Evolutionary conservation across 2,113 vertebrate genomes (phyloP).

Genomic region (Struthio camelus): DNA sequence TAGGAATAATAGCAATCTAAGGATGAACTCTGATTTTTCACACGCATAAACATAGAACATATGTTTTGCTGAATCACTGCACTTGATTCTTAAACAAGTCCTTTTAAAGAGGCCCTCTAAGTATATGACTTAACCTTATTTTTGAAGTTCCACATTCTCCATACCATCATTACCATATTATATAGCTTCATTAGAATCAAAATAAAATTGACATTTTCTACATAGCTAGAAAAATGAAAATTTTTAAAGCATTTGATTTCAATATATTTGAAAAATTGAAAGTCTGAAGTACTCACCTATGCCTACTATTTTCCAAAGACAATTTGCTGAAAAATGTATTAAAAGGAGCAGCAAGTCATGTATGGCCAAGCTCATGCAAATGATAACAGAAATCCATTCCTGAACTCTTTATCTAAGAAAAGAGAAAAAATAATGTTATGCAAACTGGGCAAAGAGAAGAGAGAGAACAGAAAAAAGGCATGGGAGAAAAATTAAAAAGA

Average conservation of each 20-base stretch:
- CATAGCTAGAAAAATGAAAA: background rate
- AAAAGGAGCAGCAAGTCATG: conserved; percentile 74
- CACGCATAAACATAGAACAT: background rate
- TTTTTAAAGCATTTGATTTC: background rate
- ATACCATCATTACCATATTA: background rate
- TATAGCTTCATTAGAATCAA: conserved; percentile 16
- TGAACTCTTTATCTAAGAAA: conserved; percentile 67
- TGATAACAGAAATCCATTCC: conserved; percentile 72
- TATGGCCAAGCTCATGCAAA: conserved; percentile 73
- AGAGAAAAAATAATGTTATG: background rate
- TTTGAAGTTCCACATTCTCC: background rate
- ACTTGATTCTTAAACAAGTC: background rate
- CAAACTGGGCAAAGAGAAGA: background rate
- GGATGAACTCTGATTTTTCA: background rate
- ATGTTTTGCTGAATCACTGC: conserved; percentile 22
- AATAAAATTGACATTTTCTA: background rate
- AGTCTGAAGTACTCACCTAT: conserved; percentile 41
- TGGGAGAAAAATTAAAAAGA: background rate
- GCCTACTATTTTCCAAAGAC: conserved; percentile 68
- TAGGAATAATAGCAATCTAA: background rate
- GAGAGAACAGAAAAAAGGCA: background rate
- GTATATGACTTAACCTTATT: background rate
- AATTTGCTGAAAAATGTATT: conserved; percentile 71
- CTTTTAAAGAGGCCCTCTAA: background rate
- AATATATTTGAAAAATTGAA: background rate